These are phyloP conservation scores for Pseudococcus viburni DNA, from an alignment of 2,888 invertebrate genomes.

Conservation along the genomic window DNA sequence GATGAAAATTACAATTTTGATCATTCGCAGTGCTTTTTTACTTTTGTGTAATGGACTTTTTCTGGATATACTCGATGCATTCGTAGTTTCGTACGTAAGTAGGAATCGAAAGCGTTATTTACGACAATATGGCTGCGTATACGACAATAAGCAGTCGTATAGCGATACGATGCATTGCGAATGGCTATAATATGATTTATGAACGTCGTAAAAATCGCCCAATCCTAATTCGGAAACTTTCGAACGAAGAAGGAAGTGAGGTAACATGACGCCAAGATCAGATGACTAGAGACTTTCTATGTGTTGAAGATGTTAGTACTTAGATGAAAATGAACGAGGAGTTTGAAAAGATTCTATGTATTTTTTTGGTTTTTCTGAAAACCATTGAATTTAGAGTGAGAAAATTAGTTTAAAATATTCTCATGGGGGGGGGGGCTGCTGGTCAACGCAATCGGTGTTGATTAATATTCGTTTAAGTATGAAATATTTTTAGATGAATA, in stretches of 20 bases:
- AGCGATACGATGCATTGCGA: not conserved
- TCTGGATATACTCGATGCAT: not conserved
- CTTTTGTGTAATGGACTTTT: not conserved
- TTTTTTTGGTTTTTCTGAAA: not conserved
- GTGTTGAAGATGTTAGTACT: not conserved
- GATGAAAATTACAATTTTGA: constrained; percentile 2
- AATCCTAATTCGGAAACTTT: constrained; percentile 4
- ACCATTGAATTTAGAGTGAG: not conserved
- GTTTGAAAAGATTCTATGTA: not conserved
- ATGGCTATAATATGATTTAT: not conserved
- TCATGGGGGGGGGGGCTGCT: no score
- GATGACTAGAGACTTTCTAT: not conserved
- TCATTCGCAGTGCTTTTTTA: constrained; percentile 2
- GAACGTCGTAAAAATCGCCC: constrained; percentile 14
- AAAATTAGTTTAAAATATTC: no score
- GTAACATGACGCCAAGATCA: not conserved
- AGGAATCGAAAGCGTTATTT: not conserved
- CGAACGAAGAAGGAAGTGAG: not conserved
- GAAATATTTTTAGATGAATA: not conserved
- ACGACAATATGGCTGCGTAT: not conserved
- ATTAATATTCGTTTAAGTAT: not conserved
- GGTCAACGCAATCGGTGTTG: no score
- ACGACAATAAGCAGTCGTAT: not conserved
- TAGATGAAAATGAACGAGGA: not conserved
- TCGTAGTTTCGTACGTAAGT: not conserved